These are phyloP conservation scores for Holotrichia oblita DNA, from an alignment of 1,140 invertebrate species.

Conservation along the genomic window DNA sequence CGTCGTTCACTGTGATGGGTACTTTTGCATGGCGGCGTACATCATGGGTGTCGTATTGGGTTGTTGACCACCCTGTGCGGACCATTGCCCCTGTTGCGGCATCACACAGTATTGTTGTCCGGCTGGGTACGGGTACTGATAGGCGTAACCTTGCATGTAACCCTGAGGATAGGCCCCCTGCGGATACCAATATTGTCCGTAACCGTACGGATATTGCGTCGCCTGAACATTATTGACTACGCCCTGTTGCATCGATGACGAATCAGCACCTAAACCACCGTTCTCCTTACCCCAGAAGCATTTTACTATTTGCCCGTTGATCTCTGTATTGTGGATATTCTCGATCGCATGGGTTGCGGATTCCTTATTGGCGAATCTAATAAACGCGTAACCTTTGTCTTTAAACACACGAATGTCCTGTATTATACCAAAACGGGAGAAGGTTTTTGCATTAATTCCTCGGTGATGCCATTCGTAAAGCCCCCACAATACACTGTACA, in stretches of 20 bases:
- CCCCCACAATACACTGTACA: conserved; percentile 99
- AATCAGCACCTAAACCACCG: conserved; percentile 64
- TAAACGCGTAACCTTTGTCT: conserved; percentile 91
- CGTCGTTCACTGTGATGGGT: conserved; percentile 74
- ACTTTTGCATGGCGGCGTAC: conserved; percentile 82
- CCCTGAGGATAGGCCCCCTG: conserved; percentile 72
- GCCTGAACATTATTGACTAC: conserved; percentile 54
- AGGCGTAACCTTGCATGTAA: conserved; percentile 73
- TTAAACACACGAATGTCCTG: conserved; percentile 99
- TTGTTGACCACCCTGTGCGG: conserved; percentile 58
- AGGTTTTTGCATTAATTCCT: conserved; percentile 98
- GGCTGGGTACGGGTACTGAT: conserved; percentile 66
- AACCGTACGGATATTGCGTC: conserved; percentile 74
- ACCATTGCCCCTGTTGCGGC: conserved; percentile 59
- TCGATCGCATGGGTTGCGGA: conserved; percentile 98
- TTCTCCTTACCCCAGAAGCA: conserved; percentile 99
- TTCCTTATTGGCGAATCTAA: conserved; percentile 96
- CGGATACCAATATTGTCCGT: conserved; percentile 83
- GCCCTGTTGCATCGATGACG: conserved; percentile 59
- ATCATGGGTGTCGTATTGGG: conserved; percentile 67
- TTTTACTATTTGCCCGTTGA: conserved; percentile 96
- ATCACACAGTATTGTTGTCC: conserved; percentile 64
- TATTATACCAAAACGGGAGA: conserved; percentile 90
- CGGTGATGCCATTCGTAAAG: conserved; percentile 86
- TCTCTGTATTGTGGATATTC: conserved; percentile 95